Percentiles rank a stretch among this genome's conserved stretches.
Conservation (phyloP, 2,113 vertebrate species). For the Isichthys henryi region DNA sequence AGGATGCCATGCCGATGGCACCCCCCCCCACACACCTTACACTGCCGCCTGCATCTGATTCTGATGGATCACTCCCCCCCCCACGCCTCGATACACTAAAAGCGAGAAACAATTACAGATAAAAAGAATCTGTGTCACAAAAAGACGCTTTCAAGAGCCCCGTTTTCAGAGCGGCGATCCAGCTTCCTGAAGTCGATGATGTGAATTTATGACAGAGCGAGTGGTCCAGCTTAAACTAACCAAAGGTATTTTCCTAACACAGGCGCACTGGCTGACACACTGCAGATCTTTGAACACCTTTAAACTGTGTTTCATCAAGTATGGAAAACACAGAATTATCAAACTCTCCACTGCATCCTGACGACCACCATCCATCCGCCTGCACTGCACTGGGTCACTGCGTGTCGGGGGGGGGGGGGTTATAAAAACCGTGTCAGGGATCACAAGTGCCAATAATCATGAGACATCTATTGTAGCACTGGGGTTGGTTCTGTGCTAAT, state of each 20-base stretch:
- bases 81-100: background rate
- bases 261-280: background rate
- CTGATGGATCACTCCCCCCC: background rate
- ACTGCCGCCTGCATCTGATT: background rate
- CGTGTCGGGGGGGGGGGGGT: constrained; percentile 19
- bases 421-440: constrained; percentile 53
- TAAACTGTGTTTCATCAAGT: background rate
- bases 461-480: constrained; percentile 60
- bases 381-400: background rate
- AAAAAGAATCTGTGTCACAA: background rate
- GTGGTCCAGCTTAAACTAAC: background rate
- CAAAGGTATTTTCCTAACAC: background rate
- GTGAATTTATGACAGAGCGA: background rate
- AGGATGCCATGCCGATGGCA: background rate
- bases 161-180: background rate
- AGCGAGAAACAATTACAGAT: constrained; percentile 15
- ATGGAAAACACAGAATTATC: background rate
- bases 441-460: constrained; percentile 54
- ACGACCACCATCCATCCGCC: background rate
- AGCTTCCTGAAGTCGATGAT: background rate
- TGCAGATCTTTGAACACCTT: background rate
- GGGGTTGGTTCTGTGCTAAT: constrained; percentile 58
- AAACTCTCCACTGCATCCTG: background rate
- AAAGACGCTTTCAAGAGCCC: background rate
- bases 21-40: background rate